Percentiles rank a stretch among this genome's conserved stretches.
phyloP scores from a whole-genome alignment of 2,888 invertebrate species.

The Venusia cambrica region DNA sequence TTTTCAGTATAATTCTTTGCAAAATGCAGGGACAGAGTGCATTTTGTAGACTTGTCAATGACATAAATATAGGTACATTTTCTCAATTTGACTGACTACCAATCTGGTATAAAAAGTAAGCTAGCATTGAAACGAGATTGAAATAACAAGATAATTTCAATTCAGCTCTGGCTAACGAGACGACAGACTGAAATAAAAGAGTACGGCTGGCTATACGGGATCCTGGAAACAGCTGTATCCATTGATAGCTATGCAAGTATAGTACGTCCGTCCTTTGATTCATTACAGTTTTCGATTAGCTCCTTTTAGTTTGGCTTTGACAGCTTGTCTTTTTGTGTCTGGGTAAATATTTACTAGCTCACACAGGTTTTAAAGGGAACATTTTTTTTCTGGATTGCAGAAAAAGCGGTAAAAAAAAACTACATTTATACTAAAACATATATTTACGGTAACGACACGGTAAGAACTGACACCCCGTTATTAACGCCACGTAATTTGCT shows the following conservation, averaged over 20 bases:
- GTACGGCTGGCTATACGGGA: slow-evolving; percentile 14
- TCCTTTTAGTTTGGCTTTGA: slow-evolving; percentile 46
- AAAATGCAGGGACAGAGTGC: no score
- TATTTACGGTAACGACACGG: no score
- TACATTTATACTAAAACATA: no score
- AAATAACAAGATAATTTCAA: slow-evolving; percentile 66
- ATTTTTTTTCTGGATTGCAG: no score
- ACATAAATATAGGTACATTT: no score
- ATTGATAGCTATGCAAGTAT: slow-evolving; percentile 10
- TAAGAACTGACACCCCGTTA: no score
- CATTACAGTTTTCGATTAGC: slow-evolving; percentile 78
- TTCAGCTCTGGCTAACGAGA: slow-evolving; percentile 64
- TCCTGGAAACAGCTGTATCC: slow-evolving; percentile 13
- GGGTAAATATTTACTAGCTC: slow-evolving; percentile 18
- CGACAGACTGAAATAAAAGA: slow-evolving; percentile 53
- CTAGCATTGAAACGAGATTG: slow-evolving; percentile 34
- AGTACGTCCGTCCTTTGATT: slow-evolving; percentile 70
- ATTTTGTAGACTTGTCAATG: no score
- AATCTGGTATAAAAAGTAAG: slow-evolving; percentile 23
- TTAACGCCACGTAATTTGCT: no score
- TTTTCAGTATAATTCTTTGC: no score
- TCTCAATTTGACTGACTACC: no score
- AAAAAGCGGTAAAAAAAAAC: no score
- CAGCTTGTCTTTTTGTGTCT: slow-evolving; percentile 38
- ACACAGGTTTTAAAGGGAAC: not conserved